phyloP scores from a whole-genome alignment of 2,888 invertebrate genomes.

The Thereva nobilitata region DNA sequence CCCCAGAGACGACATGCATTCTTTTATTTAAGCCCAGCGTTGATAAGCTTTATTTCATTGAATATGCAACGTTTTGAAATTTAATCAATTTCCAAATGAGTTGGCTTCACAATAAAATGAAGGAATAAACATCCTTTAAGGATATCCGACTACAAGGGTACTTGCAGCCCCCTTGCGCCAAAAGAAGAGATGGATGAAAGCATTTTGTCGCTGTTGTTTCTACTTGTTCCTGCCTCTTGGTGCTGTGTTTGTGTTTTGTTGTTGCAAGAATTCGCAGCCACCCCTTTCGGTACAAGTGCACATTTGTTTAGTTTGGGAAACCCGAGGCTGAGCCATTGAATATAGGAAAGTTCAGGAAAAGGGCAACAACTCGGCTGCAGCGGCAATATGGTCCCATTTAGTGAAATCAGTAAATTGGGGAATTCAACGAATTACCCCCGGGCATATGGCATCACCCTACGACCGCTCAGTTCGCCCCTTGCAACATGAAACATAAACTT shows the following conservation, averaged over 20 bases:
- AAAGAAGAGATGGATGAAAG: slow-evolving; percentile 15
- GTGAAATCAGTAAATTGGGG: slow-evolving; percentile 34
- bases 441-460: slow-evolving; percentile 18
- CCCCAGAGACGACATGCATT: no score
- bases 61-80: slow-evolving; percentile 19
- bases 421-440: slow-evolving; percentile 31
- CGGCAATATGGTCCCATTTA: slow-evolving; percentile 34
- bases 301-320: no score
- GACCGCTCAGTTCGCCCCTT: slow-evolving; percentile 23
- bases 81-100: slow-evolving; percentile 21
- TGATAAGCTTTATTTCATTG: slow-evolving; percentile 23
- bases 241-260: no score
- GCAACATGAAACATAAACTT: slow-evolving; percentile 25
- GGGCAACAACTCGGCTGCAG: slow-evolving; percentile 28
- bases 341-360: slow-evolving; percentile 17
- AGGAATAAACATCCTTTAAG: slow-evolving; percentile 30
- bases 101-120: slow-evolving; percentile 14
- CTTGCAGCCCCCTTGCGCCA: slow-evolving; percentile 18
- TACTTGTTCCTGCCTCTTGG: no score
- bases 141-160: slow-evolving; percentile 32
- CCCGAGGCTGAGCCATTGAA: neutral
- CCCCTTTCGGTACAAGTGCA: no score
- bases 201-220: neutral
- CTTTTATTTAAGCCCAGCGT: no score
- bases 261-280: no score